phyloP scores from a whole-genome alignment of 2,888 invertebrate species.

The Dicyrtomina minuta region DNA sequence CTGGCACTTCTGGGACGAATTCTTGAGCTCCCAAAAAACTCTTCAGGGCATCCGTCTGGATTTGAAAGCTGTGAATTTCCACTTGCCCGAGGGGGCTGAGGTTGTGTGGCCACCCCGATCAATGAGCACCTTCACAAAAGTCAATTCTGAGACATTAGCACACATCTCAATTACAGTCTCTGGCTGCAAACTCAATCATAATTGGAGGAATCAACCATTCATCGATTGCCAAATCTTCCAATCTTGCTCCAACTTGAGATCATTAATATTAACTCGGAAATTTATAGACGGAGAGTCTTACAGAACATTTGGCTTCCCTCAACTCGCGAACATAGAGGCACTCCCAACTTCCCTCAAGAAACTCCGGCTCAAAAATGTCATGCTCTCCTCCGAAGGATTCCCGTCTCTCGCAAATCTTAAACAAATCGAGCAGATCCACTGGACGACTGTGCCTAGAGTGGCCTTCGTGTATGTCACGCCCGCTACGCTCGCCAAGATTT shows the following conservation, averaged over 20 bases:
- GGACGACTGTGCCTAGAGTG: background rate
- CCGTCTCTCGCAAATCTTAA: background rate
- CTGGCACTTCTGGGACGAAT: constrained; percentile 1
- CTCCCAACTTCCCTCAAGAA: background rate
- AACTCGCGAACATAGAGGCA: background rate
- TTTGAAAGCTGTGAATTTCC: no score
- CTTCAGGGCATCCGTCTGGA: background rate
- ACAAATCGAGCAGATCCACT: constrained; percentile 6
- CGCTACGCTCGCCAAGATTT: background rate
- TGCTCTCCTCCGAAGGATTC: background rate
- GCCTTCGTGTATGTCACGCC: background rate
- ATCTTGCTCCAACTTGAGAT: background rate
- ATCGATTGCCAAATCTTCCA: background rate
- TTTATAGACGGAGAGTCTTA: constrained; percentile 12
- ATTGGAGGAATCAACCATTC: background rate
- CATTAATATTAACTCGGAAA: background rate
- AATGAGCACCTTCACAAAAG: no score
- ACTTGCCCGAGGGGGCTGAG: no score
- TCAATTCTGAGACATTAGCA: background rate
- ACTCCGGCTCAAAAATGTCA: constrained; percentile 5
- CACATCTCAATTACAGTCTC: constrained; percentile 2
- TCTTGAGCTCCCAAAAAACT: background rate
- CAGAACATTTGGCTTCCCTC: constrained; percentile 1
- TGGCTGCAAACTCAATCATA: background rate
- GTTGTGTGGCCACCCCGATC: no score